Evolutionary conservation across 1,140 invertebrate species (phyloP), one percentile per base, ranked within the genome.

Genomic region (Chlorops oryzae): DNA sequence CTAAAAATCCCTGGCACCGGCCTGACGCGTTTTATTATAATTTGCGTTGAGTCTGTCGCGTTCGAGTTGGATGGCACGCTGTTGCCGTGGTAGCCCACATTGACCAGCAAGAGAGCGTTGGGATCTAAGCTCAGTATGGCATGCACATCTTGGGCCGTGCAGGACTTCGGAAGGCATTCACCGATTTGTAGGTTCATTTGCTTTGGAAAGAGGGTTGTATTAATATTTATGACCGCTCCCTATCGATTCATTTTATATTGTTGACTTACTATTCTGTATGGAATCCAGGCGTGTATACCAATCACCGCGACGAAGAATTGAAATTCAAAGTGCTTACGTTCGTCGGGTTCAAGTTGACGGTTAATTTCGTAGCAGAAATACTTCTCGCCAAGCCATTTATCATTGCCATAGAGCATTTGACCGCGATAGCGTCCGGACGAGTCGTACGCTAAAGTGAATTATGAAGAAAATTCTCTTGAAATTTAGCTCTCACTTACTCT

Each of bases 381-480:
- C 2, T 67, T 52, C 23, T 87, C 88, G 2, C 88, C 88, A 40
- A 89, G 70, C 87, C 87, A 90, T 71, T 85, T 88, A 59, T 87
- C 83, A 63, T 88, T 89, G 6, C 87, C 88, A 58, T 88, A 90
- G 58, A 88, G 77, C 55, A 88, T 81, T 58, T 87, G 84, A 2
- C 85, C 83, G 2, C 81, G 82, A 70, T 90, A 90, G 42, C 85
- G 81, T n/a, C 87, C 88, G 20, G 86, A 88, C 2, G 87, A 82
- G 63, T 90, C 88, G 44, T 80, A 84, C 71, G 88, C 87, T 90
- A 77, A 12, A 80, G n/a, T n/a, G n/a, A n/a, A n/a, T n/a, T n/a
- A n/a, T n/a, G n/a, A n/a, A n/a, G n/a, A n/a, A n/a, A n/a, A n/a
- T n/a, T n/a, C n/a, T n/a, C n/a, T n/a, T n/a, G n/a, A n/a, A n/a